These are phyloP conservation scores for Brachyalestes nurse DNA, from an alignment of 2,797 vertebrate genomes.

Conservation along the genomic window DNA sequence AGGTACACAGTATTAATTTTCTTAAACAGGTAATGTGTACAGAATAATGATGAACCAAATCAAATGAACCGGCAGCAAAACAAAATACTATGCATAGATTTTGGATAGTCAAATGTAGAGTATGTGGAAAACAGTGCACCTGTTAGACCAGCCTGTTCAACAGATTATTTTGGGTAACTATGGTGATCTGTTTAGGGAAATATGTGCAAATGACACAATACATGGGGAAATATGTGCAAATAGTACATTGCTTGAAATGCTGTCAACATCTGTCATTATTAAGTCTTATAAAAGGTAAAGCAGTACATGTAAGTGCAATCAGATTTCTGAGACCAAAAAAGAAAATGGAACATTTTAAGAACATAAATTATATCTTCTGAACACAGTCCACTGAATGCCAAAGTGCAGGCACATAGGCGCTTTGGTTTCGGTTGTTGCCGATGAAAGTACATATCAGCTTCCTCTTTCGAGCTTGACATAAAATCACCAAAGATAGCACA, in stretches of 20 bases:
- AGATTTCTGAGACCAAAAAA: background rate
- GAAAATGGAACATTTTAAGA: background rate
- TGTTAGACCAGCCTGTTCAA: conserved; percentile 29
- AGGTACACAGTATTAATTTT: conserved; percentile 31
- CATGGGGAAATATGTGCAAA: conserved; percentile 45
- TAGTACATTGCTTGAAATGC: conserved; percentile 21
- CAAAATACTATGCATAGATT: conserved; percentile 46
- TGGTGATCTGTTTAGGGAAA: conserved; percentile 43
- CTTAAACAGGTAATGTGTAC: conserved; percentile 28
- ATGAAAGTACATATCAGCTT: conserved; percentile 6
- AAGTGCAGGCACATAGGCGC: background rate
- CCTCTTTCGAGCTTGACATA: conserved; percentile 8
- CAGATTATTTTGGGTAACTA: conserved; percentile 16
- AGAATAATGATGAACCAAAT: conserved; percentile 29
- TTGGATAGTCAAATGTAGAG: conserved; percentile 39
- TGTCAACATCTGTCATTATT: background rate
- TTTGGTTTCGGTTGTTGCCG: conserved; percentile 5
- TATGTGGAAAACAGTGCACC: conserved; percentile 21
- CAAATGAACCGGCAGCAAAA: conserved; percentile 23
- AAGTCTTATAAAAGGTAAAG: background rate
- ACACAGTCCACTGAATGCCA: background rate
- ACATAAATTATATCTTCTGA: conserved; percentile 21
- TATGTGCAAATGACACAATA: conserved; percentile 17
- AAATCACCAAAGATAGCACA: background rate
- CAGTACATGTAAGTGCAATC: background rate